A percentile compares a stretch with the other conserved stretches of the same genome.
Conservation (phyloP, 2,888 invertebrate genomes). For the Arge pagana region DNA sequence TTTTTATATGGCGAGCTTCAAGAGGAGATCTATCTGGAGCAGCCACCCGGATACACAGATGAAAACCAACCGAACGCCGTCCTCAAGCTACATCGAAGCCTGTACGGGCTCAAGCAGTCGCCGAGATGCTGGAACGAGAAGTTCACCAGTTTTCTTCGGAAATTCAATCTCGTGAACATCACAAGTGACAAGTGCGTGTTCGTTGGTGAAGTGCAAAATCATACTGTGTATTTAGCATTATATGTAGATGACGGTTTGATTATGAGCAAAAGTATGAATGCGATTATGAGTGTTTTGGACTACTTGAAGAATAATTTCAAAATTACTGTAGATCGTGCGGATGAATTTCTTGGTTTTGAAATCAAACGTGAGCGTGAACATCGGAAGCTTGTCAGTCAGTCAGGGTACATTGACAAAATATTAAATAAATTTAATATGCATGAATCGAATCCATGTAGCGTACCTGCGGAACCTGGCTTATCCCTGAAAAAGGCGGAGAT, state of each 20-base stretch:
- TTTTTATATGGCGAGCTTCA: not conserved
- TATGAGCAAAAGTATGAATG: no score
- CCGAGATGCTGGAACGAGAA: slow-evolving; percentile 26
- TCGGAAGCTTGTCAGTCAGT: slow-evolving; percentile 10
- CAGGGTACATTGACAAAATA: slow-evolving; percentile 18
- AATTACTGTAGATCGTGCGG: slow-evolving; percentile 18
- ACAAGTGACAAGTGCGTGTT: slow-evolving; percentile 11
- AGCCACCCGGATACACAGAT: slow-evolving; percentile 20
- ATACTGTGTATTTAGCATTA: slow-evolving; percentile 19
- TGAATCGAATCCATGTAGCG: slow-evolving; percentile 10
- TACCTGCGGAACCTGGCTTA: slow-evolving; percentile 17
- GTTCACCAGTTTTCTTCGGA: slow-evolving; percentile 16
- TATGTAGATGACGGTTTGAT: slow-evolving; percentile 28
- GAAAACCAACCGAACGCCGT: slow-evolving; percentile 3
- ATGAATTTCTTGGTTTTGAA: slow-evolving; percentile 24
- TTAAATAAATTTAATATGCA: slow-evolving; percentile 19
- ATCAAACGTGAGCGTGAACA: slow-evolving; percentile 2
- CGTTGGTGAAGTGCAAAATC: not conserved
- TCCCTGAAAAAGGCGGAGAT: not conserved
- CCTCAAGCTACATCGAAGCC: slow-evolving; percentile 1
- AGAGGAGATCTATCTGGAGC: slow-evolving; percentile 21
- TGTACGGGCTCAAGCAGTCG: slow-evolving; percentile 28
- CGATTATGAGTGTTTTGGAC: slow-evolving; percentile 13
- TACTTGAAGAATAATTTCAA: slow-evolving; percentile 17
- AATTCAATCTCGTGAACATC: slow-evolving; percentile 4